Base-by-base conservation (phyloP, 2,113 vertebrate species). In the Menidia beryllina region DNA sequence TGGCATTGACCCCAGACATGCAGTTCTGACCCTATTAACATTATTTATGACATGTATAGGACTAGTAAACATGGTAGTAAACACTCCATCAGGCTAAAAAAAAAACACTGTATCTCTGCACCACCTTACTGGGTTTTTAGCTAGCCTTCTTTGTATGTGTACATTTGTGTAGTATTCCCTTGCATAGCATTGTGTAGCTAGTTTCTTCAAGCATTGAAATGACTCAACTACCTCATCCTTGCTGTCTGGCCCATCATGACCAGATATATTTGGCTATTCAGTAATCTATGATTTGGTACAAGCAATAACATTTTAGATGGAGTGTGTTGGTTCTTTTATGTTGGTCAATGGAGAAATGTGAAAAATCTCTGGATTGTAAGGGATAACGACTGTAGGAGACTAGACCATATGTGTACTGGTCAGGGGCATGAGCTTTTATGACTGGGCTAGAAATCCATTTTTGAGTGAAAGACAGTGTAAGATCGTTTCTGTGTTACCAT, bases 11-110 rank as follows among this genome's bases (percentile, higher is more conserved):
- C 89, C 72, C 80, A 85, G 82, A 89, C 82, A 91, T 84, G 85
- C 85, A 76, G 83, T 74, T 41, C 43, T 89, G 87, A 91, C 86
- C 90, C 89, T 85, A 88, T 88, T 91, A 86, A 74, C 19, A 65
- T 70, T 88, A 84, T 88, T 90, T 88, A 91, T 86, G 85, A 77
- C 79, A 81, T 88, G 83, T 89, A 88, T 89, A 91, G 73, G 78
- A 82, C 77, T 57, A 59, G 82, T 77, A 91, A 91, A 90, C 84
- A 88, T 62, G 41, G 82, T 53, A 78, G 82, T 90, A 89, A 90
- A 89, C 85, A 87, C 76, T 91, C 83, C 88, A 91, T 90, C 90
- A 88, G 81, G 73, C 65, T 38, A 59, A 49, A 57, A 64, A 67
- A 34, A 58, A 55, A 67, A 21, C 53, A 65, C 52, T 43, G 65